phyloP scores from a whole-genome alignment of 2,113 vertebrate genomes.

The Dromiciops gliroides region DNA sequence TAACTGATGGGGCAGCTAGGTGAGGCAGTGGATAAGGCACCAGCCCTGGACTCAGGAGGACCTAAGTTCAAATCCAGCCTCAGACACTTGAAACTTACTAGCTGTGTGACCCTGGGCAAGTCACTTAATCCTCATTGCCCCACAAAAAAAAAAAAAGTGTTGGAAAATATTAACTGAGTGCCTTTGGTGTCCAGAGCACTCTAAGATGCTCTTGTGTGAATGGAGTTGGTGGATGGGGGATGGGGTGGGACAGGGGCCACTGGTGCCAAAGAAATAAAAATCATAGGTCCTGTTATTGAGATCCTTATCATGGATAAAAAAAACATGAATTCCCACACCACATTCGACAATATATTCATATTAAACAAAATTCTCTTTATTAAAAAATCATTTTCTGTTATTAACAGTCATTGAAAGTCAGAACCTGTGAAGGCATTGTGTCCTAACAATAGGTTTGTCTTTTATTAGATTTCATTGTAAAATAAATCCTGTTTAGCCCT shows the following conservation, averaged over 20 bases:
- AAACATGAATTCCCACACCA: neutral
- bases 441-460: conserved; percentile 25
- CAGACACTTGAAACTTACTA: no score
- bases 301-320: neutral
- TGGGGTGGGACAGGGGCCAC: neutral
- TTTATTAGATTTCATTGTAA: conserved; percentile 33
- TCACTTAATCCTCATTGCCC: no score
- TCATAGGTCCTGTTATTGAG: neutral
- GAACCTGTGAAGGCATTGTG: neutral
- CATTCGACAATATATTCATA: neutral
- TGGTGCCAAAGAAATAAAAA: neutral
- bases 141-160: no score
- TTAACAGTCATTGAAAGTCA: neutral
- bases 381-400: conserved; percentile 16
- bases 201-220: neutral
- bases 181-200: neutral
- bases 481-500: conserved; percentile 58
- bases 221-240: neutral
- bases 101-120: no score
- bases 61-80: no score
- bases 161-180: neutral
- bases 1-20: no score
- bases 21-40: no score
- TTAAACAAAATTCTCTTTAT: neutral
- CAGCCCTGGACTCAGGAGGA: no score